Evolutionary conservation across 1,140 invertebrate species (phyloP).

Genomic region (Cotesia typhae): DNA sequence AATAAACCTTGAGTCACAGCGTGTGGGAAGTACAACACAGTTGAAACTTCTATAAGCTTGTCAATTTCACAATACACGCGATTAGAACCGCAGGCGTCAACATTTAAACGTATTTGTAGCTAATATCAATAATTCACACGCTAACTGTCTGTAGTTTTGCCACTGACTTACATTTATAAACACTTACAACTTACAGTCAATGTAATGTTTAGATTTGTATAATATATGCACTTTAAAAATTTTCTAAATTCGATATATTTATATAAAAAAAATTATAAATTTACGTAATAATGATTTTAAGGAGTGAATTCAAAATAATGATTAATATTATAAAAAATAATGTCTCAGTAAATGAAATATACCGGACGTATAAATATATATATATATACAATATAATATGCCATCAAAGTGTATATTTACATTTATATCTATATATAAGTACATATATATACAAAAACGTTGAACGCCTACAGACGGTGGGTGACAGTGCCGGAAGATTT

Average conservation of each 20-base stretch:
- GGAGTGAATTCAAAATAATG: background rate
- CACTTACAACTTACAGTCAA: too few relatives aligned
- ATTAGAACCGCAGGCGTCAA: slow-evolving; percentile 19
- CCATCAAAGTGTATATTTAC: slow-evolving; percentile 17
- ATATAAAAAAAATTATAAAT: background rate
- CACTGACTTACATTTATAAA: background rate
- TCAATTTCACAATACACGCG: slow-evolving; percentile 11
- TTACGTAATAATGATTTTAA: background rate
- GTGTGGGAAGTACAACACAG: slow-evolving; percentile 4
- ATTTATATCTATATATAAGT: slow-evolving; percentile 25
- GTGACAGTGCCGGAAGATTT: slow-evolving; percentile 61
- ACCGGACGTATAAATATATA: background rate
- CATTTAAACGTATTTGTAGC: slow-evolving; percentile 38
- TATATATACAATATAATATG: slow-evolving; percentile 24
- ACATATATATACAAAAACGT: slow-evolving; percentile 46
- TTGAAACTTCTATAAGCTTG: background rate
- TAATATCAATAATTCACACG: slow-evolving; percentile 40
- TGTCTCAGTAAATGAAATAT: slow-evolving; percentile 3
- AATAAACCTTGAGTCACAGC: background rate
- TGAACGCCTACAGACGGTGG: slow-evolving; percentile 53
- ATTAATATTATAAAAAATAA: background rate
- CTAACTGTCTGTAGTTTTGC: slow-evolving; percentile 30
- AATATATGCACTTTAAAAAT: too few relatives aligned
- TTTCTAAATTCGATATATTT: background rate
- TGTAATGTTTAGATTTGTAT: too few relatives aligned